phyloP scores from a whole-genome alignment of 2,113 vertebrate species.

The Aldabrachelys gigantea region DNA sequence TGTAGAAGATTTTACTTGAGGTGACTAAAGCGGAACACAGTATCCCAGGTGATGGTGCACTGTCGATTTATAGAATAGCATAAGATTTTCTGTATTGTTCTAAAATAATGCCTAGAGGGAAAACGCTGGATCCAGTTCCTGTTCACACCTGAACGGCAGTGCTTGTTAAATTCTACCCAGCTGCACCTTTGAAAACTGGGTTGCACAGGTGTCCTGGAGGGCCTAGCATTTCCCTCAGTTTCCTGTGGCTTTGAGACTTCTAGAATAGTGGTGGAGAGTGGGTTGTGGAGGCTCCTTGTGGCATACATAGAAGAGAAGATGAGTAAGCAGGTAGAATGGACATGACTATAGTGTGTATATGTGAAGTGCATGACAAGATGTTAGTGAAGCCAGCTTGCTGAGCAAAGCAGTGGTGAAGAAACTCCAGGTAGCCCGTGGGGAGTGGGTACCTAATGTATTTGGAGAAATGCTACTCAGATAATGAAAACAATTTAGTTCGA shows the following conservation, averaged over 20 bases:
- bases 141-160: neutral
- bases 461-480: neutral
- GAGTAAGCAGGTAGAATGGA: neutral
- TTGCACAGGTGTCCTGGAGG: neutral
- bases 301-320: neutral
- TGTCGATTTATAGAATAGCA: rapidly evolving
- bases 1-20: neutral
- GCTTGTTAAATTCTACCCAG: neutral
- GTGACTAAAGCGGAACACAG: neutral
- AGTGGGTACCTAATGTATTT: neutral
- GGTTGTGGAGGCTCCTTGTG: neutral
- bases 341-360: neutral
- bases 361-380: neutral
- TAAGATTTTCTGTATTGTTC: neutral
- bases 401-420: neutral
- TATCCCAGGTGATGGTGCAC: neutral
- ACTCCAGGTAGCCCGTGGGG: neutral
- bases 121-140: neutral
- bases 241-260: neutral
- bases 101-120: conserved; percentile 7
- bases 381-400: neutral
- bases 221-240: neutral
- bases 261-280: neutral
- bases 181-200: neutral
- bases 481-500: neutral